A percentile compares a stretch with the other conserved stretches of the same genome.
Conservation (phyloP, 2,113 vertebrate species). For the Aspiorhynchus laticeps region DNA sequence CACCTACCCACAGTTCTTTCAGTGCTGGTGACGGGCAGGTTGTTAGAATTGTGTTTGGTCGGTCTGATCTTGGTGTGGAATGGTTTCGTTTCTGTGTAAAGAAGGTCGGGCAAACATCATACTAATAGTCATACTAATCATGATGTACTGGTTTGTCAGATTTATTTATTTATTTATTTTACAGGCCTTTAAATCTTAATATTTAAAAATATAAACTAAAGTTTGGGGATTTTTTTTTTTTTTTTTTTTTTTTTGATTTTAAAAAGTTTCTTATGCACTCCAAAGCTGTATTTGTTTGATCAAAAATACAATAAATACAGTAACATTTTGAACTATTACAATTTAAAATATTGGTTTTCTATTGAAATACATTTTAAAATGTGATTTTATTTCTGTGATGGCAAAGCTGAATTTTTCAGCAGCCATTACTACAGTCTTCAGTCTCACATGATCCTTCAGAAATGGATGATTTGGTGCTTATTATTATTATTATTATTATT, state of each 20-base stretch:
- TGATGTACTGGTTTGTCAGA: neutral
- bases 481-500: neutral
- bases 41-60: constrained; percentile 74
- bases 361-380: neutral
- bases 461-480: neutral
- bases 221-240: no score
- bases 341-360: neutral
- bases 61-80: constrained; percentile 75
- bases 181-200: neutral
- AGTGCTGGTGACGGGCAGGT: constrained; percentile 75
- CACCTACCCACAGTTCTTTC: constrained; percentile 82
- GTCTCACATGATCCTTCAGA: neutral
- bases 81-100: constrained; percentile 77
- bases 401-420: no score
- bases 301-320: neutral
- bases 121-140: constrained; percentile 58
- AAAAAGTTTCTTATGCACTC: neutral
- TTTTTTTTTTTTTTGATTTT: no score
- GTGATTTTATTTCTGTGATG: neutral
- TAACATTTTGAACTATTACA: neutral
- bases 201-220: neutral
- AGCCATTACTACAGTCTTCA: neutral
- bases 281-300: neutral
- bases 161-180: neutral
- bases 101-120: constrained; percentile 71